Base-by-base conservation (phyloP, 2,113 vertebrate genomes). In the Grus americana region DNA sequence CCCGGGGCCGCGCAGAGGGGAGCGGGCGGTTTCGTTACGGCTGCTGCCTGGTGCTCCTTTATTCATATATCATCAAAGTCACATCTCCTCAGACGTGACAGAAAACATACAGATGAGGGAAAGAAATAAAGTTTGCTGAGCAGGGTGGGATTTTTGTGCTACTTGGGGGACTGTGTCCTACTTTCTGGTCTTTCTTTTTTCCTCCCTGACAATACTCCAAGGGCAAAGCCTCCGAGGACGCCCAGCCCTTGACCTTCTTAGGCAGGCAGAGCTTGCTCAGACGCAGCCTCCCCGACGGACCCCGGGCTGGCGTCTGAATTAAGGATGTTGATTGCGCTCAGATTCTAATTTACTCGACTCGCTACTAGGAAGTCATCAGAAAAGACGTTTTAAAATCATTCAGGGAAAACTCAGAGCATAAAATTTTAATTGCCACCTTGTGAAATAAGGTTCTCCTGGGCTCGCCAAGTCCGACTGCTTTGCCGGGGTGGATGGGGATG, bases 381-480 rank as follows among this genome's bases (percentile, higher is more conserved):
- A 91, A 90, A 92, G 90, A 79, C 4, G 22, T 93, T 90, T 95
- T 90, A 72, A 92, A 97, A 93, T 86, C 89, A 93, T 93, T 96
- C 94, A 94, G 95, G 93, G 97, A 95, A 95, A 97, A 90, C 96
- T 91, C 94, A 58, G 90, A 88, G 94, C 93, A 97, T 97, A 71
- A 97, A 97, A 97, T 88, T 97, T 97, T 97, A 94, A 97, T 97
- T 96, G 94, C 68, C 86, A 92, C 96, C 93, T 92, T 84, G 78
- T 32, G 74, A 88, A 96, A 95, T 40, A 24, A 92, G 65, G 74
- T 59, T 89, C 75, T 96, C 50, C 59, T 0, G 0, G 90, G 93
- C 73, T 90, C 71, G 84, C 30, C 27, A n/a, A 88, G 88, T 32
- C 34, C 11, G 40, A 26, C 54, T 88, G 82, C 92, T 90, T 26